Evolutionary conservation across 2,888 invertebrate species (phyloP).

Genomic region (Eristalis arbustorum): DNA sequence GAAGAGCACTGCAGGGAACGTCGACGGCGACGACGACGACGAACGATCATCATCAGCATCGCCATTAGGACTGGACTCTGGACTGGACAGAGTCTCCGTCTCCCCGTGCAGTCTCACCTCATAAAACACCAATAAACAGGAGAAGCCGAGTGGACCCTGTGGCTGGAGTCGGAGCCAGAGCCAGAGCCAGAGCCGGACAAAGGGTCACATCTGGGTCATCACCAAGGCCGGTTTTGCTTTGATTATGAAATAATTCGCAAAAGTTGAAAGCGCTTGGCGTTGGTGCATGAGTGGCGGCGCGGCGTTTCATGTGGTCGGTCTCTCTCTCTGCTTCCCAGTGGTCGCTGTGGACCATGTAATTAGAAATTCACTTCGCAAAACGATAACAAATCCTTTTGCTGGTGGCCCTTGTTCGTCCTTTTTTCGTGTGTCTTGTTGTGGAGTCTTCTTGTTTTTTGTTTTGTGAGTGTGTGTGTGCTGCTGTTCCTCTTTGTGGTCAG

Average conservation of each 20-base stretch:
- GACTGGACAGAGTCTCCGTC: background rate
- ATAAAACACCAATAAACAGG: slow-evolving; percentile 56
- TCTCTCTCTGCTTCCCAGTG: background rate
- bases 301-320: background rate
- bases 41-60: slow-evolving; percentile 4
- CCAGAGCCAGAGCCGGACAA: background rate
- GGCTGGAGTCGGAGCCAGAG: too few species aligned
- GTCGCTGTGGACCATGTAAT: background rate
- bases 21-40: background rate
- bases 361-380: slow-evolving; percentile 12
- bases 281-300: background rate
- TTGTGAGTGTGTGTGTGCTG: background rate
- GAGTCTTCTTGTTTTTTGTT: background rate
- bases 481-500: slow-evolving; percentile 17
- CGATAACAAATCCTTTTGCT: slow-evolving; percentile 13
- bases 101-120: slow-evolving; percentile 46
- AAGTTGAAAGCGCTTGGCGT: background rate
- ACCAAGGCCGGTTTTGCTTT: background rate
- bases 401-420: background rate
- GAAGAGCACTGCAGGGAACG: background rate
- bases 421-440: background rate
- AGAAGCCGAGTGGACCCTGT: background rate
- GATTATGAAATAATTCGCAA: slow-evolving; percentile 36
- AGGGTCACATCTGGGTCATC: slow-evolving; percentile 33
- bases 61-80: slow-evolving; percentile 1